Conservation (phyloP, 2,888 invertebrate species). For the Nowickia ferox region DNA sequence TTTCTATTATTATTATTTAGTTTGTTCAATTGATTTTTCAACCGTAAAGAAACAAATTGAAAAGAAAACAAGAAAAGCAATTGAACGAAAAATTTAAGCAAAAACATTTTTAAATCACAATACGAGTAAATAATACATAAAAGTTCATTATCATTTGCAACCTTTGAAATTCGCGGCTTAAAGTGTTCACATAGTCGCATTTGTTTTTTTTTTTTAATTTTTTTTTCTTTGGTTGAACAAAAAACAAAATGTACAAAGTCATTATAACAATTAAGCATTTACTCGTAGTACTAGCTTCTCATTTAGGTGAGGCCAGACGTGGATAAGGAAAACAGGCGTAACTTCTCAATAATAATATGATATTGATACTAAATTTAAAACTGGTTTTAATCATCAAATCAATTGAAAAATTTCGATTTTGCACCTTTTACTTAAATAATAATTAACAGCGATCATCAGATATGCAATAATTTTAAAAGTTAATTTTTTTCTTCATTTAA, state of each 20-base stretch:
- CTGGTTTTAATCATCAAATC: too few species aligned
- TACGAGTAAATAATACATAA: background rate
- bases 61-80: conserved; percentile 20
- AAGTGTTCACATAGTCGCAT: conserved; percentile 19
- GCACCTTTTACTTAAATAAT: too few species aligned
- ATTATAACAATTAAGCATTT: conserved; percentile 46
- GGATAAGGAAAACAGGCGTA: too few species aligned
- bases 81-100: background rate
- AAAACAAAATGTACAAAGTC: background rate
- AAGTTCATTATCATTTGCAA: conserved; percentile 68
- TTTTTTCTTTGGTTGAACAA: background rate
- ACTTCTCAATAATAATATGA: background rate
- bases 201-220: background rate
- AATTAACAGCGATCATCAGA: too few species aligned
- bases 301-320: too few species aligned
- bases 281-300: background rate
- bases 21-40: conserved; percentile 49
- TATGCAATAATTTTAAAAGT: too few species aligned
- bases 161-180: conserved; percentile 49
- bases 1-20: background rate
- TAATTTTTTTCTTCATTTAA: too few species aligned
- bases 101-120: conserved; percentile 5
- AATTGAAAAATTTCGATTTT: too few species aligned
- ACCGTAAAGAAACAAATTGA: conserved; percentile 26
- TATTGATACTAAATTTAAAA: too few species aligned